These are phyloP conservation scores for Oostethus manadensis DNA, from an alignment of 2,113 vertebrate genomes.

Conservation along the genomic window DNA sequence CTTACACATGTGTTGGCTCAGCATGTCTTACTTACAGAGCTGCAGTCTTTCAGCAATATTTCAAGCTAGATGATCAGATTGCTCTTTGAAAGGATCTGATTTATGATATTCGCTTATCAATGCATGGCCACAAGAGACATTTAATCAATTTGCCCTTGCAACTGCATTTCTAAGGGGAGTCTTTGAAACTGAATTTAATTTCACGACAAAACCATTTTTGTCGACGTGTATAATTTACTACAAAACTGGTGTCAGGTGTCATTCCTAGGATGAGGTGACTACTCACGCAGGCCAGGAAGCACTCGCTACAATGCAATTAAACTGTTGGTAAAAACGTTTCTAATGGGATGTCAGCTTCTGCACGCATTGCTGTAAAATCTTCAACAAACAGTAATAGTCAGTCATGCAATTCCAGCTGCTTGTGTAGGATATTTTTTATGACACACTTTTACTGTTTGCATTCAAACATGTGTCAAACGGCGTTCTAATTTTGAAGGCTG, in stretches of 20 bases:
- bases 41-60: constrained; percentile 8
- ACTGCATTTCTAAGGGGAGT: background rate
- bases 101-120: constrained; percentile 9
- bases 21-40: background rate
- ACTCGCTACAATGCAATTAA: no score
- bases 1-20: constrained; percentile 28
- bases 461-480: no score
- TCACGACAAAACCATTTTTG: background rate
- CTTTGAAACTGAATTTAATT: background rate
- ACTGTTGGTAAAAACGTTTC: no score
- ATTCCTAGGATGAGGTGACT: constrained; percentile 5
- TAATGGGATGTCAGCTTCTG: no score
- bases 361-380: no score
- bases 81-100: background rate
- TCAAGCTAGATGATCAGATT: constrained; percentile 7
- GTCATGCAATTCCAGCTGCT: no score
- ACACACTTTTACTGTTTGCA: no score
- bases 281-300: no score
- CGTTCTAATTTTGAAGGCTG: no score
- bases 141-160: constrained; percentile 10
- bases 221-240: background rate
- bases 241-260: background rate
- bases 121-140: constrained; percentile 4
- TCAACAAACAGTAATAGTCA: no score
- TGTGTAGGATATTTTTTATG: no score